phyloP scores from a whole-genome alignment of 1,140 invertebrate genomes.

The Drosophila tani region DNA sequence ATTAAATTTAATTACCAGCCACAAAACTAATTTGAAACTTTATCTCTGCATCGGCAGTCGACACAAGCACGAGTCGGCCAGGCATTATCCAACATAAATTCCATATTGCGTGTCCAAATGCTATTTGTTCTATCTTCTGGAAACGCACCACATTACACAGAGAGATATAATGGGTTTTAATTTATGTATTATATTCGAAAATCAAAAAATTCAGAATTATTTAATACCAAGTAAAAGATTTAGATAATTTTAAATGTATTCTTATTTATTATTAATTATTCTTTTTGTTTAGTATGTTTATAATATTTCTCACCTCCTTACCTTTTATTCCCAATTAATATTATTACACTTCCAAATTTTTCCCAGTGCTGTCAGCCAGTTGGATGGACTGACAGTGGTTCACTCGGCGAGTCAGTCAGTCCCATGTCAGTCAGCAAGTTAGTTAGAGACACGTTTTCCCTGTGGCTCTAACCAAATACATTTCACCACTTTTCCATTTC shows the following conservation, averaged over 20 bases:
- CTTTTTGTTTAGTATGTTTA: no score
- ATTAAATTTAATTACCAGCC: constrained; percentile 82
- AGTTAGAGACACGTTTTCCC: constrained; percentile 53
- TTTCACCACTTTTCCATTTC: constrained; percentile 55
- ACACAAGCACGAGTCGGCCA: constrained; percentile 39
- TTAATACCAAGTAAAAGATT: no score
- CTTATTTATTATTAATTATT: no score
- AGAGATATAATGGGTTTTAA: background rate
- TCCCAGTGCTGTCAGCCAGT: constrained; percentile 10
- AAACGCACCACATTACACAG: constrained; percentile 38
- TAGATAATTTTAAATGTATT: no score
- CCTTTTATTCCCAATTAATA: no score
- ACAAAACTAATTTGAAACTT: constrained; percentile 81
- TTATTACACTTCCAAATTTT: background rate
- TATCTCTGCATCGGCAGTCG: constrained; percentile 73
- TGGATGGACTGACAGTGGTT: constrained; percentile 11
- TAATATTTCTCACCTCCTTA: no score
- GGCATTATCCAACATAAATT: constrained; percentile 77
- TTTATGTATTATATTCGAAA: background rate
- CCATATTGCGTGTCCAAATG: constrained; percentile 77
- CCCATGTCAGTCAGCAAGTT: constrained; percentile 60
- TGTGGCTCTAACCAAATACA: constrained; percentile 50
- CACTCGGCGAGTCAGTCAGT: constrained; percentile 32
- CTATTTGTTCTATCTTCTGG: constrained; percentile 68
- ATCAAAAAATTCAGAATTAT: no score